Percentiles rank a stretch among this genome's conserved stretches.
These are phyloP conservation scores for Coleophora flavipennella DNA, from an alignment of 2,888 invertebrate genomes.

Conservation along the genomic window DNA sequence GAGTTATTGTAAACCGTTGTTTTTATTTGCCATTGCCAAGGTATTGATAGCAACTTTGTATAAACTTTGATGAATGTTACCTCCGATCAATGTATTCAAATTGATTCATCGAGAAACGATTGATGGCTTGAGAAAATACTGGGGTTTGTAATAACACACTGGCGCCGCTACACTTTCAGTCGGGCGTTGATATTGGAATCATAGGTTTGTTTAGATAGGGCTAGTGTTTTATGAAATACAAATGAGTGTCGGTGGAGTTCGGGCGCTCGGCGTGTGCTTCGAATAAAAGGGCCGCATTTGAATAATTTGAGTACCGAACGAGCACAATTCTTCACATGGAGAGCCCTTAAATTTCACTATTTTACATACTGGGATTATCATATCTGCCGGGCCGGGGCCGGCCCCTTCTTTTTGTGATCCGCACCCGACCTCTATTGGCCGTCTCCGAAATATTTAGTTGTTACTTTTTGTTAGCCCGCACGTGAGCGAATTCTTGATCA, in stretches of 20 bases:
- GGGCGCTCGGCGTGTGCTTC: slow-evolving; percentile 51
- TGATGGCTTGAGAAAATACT: slow-evolving; percentile 46
- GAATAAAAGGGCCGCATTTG: slow-evolving; percentile 71
- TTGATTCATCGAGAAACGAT: slow-evolving; percentile 45
- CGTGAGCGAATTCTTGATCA: slow-evolving; percentile 66
- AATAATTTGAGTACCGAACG: slow-evolving; percentile 67
- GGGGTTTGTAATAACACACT: slow-evolving; percentile 37
- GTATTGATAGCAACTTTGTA: slow-evolving; percentile 40
- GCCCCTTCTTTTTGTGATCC: slow-evolving; percentile 64
- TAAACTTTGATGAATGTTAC: slow-evolving; percentile 44
- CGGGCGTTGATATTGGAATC: slow-evolving; percentile 34
- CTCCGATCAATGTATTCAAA: slow-evolving; percentile 51
- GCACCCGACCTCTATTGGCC: slow-evolving; percentile 64
- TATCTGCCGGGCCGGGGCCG: slow-evolving; percentile 51
- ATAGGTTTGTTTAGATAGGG: slow-evolving; percentile 65
- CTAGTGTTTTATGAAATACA: slow-evolving; percentile 70
- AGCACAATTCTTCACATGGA: slow-evolving; percentile 71
- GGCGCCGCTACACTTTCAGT: slow-evolving; percentile 25
- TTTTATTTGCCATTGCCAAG: slow-evolving; percentile 36
- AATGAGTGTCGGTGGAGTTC: slow-evolving; percentile 56
- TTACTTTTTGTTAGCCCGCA: slow-evolving; percentile 66
- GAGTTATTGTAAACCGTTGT: slow-evolving; percentile 30
- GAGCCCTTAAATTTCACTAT: slow-evolving; percentile 72
- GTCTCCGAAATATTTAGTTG: slow-evolving; percentile 71
- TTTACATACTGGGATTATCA: slow-evolving; percentile 72